Percentiles rank a stretch among this genome's conserved stretches.
Conservation (phyloP, 2,888 invertebrate genomes). For the Lasioglossum marginatum region DNA sequence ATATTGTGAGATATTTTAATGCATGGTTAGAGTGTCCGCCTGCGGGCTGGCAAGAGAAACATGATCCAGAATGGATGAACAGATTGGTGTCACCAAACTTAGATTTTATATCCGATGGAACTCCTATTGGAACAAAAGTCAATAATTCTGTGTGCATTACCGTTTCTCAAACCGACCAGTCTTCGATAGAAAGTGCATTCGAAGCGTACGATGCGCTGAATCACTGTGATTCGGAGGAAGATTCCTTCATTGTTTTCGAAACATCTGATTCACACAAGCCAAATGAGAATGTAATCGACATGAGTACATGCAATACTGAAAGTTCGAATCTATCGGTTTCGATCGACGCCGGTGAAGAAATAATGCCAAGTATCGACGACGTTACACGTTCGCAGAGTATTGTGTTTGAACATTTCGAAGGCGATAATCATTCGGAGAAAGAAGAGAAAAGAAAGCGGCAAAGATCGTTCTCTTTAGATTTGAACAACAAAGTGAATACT, state of each 20-base stretch:
- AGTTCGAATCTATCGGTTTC: conserved; percentile 36
- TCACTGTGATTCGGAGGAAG: conserved; percentile 68
- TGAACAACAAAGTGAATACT: conserved; percentile 58
- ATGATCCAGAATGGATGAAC: conserved; percentile 88
- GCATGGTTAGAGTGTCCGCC: conserved; percentile 98
- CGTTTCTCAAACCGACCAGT: conserved; percentile 75
- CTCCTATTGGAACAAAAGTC: conserved; percentile 69
- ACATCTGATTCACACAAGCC: conserved; percentile 48
- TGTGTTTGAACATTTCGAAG: conserved; percentile 36
- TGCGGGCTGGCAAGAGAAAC: conserved; percentile 92
- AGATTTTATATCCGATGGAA: conserved; percentile 74
- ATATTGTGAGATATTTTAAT: conserved; percentile 98
- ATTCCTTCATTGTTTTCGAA: conserved; percentile 86
- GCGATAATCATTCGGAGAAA: not conserved
- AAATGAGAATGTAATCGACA: conserved; percentile 51
- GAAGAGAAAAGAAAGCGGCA: conserved; percentile 45
- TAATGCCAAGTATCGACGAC: conserved; percentile 7
- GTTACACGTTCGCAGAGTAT: conserved; percentile 50
- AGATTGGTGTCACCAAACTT: conserved; percentile 72
- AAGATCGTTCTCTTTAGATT: conserved; percentile 66
- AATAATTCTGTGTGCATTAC: conserved; percentile 76
- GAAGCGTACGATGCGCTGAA: conserved; percentile 76
- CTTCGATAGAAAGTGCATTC: conserved; percentile 79
- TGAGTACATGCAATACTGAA: conserved; percentile 40
- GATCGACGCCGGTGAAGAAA: conserved; percentile 2